Percentiles rank a stretch among this genome's conserved stretches.
Conservation (phyloP, 1,140 invertebrate genomes). For the Dysdera silvatica region DNA sequence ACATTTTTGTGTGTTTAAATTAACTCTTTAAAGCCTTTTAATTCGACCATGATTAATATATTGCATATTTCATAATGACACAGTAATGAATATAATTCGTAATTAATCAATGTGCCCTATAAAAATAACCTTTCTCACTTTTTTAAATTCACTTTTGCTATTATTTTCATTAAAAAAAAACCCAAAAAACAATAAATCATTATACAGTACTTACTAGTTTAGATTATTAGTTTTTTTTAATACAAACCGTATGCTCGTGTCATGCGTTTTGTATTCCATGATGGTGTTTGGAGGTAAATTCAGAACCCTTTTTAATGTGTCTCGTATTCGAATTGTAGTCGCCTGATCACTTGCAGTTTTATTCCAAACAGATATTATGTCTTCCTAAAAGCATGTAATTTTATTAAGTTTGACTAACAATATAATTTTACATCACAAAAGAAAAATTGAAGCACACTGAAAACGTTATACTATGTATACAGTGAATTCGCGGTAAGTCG, state of each 20-base stretch:
- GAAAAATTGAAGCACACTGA: slow-evolving; percentile 2
- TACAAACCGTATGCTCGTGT: slow-evolving; percentile 65
- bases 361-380: slow-evolving; percentile 97
- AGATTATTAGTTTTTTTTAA: too few relatives aligned
- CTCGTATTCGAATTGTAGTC: slow-evolving; percentile 81
- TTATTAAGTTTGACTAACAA: background rate
- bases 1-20: too few relatives aligned
- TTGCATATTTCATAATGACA: too few relatives aligned
- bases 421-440: slow-evolving; percentile 13
- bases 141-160: too few relatives aligned
- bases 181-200: background rate
- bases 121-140: too few relatives aligned
- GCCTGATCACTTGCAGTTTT: slow-evolving; percentile 78
- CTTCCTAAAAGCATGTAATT: slow-evolving; percentile 59
- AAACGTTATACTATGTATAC: too few relatives aligned
- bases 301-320: slow-evolving; percentile 85
- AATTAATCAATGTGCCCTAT: too few relatives aligned
- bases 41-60: too few relatives aligned
- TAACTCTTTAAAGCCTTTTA: too few relatives aligned
- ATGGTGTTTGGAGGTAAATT: slow-evolving; percentile 85
- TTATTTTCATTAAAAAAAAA: background rate
- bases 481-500: too few relatives aligned
- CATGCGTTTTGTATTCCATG: slow-evolving; percentile 95
- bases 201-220: background rate
- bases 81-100: too few relatives aligned